Base-by-base conservation (phyloP, 1,140 invertebrate genomes). In the Psilanteris sp. region DNA sequence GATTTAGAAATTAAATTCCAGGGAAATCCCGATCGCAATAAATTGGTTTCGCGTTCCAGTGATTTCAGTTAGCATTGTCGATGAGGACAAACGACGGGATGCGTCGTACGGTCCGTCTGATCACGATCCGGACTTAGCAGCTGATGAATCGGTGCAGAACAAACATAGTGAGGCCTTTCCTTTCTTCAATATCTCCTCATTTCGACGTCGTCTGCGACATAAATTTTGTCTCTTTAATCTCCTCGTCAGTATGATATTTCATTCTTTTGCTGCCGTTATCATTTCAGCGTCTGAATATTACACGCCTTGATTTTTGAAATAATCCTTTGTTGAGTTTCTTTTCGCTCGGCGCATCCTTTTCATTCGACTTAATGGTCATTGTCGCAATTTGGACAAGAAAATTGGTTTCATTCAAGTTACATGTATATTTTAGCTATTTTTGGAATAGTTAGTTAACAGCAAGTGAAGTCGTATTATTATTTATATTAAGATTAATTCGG, bases 1-100 rank as follows among this genome's bases (percentile, higher is more conserved):
- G 14, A 41, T 18, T 39, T 10, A 10, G 1, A 11, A 57, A 57
- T 32, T 13, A 48, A 20, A 48, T 48, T 48, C 2, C 29, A 10
- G 9, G 22, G 4, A 27, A 44, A 44, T 27, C 8, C 22, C 13
- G 13, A 9, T n/a, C 10, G 44, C 27, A 29, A 48, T 48, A 39
- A 62, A 50, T 62, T 62, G 24, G 44, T 39, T 50, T 61, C 41
- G 31, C 72, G 70, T 32, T 46, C 46, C 34, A 18, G 36, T 52
- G 76, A 80, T 78, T 81, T 76, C 79, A 72, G 79, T 81, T 79
- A 81, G 79, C 80, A 79, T 81, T 82, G 77, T 81, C 81, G 81
- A 83, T 81, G 81, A 82, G 79, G 74, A 82, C 78, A 82, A 84
- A 83, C 81, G 80, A 81, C 78, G 78, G 78, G 81, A 80, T 20